Evolutionary conservation across 1,140 invertebrate species (phyloP).

Genomic region (Drosophila repleta): DNA sequence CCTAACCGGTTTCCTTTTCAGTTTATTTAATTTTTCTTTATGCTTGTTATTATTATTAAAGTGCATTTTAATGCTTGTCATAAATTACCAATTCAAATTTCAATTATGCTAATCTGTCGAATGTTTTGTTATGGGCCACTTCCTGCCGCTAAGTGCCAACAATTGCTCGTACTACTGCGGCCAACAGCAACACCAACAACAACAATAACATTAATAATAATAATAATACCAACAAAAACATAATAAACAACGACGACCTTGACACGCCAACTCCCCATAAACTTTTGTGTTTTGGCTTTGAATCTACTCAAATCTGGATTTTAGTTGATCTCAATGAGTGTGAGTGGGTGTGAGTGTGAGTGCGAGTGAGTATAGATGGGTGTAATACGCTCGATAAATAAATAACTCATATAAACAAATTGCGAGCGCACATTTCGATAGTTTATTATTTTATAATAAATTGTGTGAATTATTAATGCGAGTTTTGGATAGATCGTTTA

Average conservation of each 20-base stretch:
- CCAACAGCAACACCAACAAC: slow-evolving; percentile 1
- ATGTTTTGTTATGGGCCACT: slow-evolving; percentile 60
- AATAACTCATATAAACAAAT: slow-evolving; percentile 58
- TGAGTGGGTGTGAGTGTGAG: neutral
- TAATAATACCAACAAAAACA: neutral
- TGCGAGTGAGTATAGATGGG: neutral
- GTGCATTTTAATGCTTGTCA: slow-evolving; percentile 1
- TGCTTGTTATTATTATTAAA: neutral
- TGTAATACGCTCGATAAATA: slow-evolving; percentile 49
- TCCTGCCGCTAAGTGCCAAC: slow-evolving; percentile 41
- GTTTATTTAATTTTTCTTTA: neutral
- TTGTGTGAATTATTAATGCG: slow-evolving; percentile 69
- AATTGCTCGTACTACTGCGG: slow-evolving; percentile 10
- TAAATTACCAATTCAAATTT: slow-evolving; percentile 21
- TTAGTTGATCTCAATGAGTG: slow-evolving; percentile 3
- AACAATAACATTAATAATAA: slow-evolving; percentile 2
- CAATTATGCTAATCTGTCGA: slow-evolving; percentile 72
- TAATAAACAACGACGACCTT: slow-evolving; percentile 32
- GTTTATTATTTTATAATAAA: slow-evolving; percentile 72
- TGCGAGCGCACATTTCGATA: slow-evolving; percentile 32
- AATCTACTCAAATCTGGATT: slow-evolving; percentile 6
- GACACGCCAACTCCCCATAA: slow-evolving; percentile 54
- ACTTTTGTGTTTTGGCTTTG: slow-evolving; percentile 29
- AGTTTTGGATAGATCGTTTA: slow-evolving; percentile 51
- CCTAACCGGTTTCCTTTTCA: neutral